A percentile compares a stretch with the other conserved stretches of the same genome.
Conservation (phyloP, 2,113 vertebrate species). For the Cinclus mexicanus region DNA sequence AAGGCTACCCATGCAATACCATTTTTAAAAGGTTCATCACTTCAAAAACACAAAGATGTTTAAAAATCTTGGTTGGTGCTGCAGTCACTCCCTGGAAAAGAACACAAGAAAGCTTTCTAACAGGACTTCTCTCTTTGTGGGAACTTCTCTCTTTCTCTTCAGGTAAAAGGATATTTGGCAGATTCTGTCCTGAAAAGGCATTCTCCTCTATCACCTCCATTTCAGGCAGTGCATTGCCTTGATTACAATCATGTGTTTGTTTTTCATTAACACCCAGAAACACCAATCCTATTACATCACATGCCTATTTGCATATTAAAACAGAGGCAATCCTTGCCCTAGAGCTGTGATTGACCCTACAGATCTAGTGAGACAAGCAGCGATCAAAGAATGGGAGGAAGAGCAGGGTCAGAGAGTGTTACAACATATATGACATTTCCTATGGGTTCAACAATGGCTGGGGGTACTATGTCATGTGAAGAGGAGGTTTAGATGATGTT, state of each 20-base stretch:
- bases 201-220: neutral
- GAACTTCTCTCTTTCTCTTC: neutral
- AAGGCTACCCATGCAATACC: neutral
- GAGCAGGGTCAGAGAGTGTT: neutral
- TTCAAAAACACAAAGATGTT: slow-evolving; percentile 17
- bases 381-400: neutral
- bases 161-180: neutral
- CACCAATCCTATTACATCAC: neutral
- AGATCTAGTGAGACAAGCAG: neutral
- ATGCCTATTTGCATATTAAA: neutral
- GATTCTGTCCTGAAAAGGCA: neutral
- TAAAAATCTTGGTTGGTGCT: neutral
- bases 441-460: neutral
- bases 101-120: neutral
- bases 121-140: neutral
- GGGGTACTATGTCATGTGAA: neutral
- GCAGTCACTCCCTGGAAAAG: neutral
- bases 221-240: neutral
- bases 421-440: neutral
- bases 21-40: slow-evolving; percentile 35
- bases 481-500: neutral
- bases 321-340: neutral
- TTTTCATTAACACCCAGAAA: neutral
- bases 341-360: neutral
- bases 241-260: neutral